Evolutionary conservation across 1,140 invertebrate species (phyloP).

Genomic region (Lutraria rhynchaena): DNA sequence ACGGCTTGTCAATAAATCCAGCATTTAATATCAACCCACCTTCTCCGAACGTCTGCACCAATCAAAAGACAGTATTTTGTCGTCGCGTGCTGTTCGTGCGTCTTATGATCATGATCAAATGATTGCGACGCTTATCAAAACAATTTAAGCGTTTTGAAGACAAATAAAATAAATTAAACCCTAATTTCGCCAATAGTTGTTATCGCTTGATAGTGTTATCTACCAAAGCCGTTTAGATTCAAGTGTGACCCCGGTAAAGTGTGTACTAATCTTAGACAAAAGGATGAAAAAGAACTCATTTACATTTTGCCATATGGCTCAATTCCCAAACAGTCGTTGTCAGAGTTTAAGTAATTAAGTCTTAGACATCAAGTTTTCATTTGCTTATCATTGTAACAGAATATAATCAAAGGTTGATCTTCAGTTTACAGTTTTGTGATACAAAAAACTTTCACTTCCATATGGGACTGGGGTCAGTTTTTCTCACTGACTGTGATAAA

Average conservation of each 20-base stretch:
- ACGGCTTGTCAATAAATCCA: conserved; percentile 21
- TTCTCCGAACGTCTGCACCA: conserved; percentile 9
- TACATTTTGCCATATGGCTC: no score
- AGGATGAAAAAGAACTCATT: not conserved
- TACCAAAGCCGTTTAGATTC: conserved; percentile 15
- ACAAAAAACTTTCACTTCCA: no score
- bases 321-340: no score
- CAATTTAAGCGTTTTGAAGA: conserved; percentile 21
- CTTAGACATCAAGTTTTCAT: no score
- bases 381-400: no score
- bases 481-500: no score
- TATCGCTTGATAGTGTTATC: conserved; percentile 24
- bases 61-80: not conserved
- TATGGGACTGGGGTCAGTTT: no score
- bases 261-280: conserved; percentile 4
- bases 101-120: not conserved
- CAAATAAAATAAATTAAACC: conserved; percentile 17
- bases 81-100: conserved; percentile 48
- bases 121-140: not conserved
- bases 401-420: no score
- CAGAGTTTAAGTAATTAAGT: no score
- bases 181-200: conserved; percentile 34
- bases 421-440: no score
- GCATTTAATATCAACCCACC: not conserved
- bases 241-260: conserved; percentile 4